Base-by-base conservation (phyloP, 2,113 vertebrate species). In the Lepisosteus oculatus region DNA sequence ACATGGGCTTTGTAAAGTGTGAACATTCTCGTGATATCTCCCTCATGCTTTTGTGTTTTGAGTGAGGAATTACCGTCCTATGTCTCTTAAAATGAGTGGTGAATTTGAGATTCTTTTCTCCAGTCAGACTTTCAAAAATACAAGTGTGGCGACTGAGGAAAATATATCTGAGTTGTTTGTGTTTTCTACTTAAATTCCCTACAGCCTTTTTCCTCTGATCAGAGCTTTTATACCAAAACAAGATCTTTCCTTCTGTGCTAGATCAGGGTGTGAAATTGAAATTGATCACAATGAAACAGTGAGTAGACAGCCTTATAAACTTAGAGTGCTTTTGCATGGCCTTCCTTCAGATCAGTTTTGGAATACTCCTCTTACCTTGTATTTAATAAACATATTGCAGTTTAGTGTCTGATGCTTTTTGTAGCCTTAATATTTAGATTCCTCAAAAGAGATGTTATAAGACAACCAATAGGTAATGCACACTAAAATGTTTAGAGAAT, bases 401-500 rank as follows among this genome's bases (percentile, higher is more conserved):
- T 29, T 29, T 29, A 29, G 29, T 29, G 29, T 29, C 29, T 29
- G 1, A 29, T 72, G 68, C 59, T 73, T 70, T 67, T 70, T 59
- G 74, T 63, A 29, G 68, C 61, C 70, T 61, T 61, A 70, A 47
- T 56, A 42, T 59, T 51, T 66, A 55, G 54, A 47, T 41, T 74
- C 55, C 43, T 69, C 59, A 54, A 74, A 73, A 44, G 68, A 14
- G 51, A 69, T 29, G 67, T 13, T 42, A 17, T 77, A 29, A 29
- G 29, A n/a, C 71, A 3, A 74, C 51, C 55, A 29, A 44, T 59
- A 71, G n/a, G 66, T 54, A 55, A 72, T 72, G 71, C 68, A 4
- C 72, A 67, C 65, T 72, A 66, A 54, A 74, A 74, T 69, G 62
- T 68, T 68, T 44, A 8, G 15, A n/a, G n/a, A 64, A 44, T 61